Base-by-base conservation (phyloP, 2,888 invertebrate species). In the Mellilla xanthometata region DNA sequence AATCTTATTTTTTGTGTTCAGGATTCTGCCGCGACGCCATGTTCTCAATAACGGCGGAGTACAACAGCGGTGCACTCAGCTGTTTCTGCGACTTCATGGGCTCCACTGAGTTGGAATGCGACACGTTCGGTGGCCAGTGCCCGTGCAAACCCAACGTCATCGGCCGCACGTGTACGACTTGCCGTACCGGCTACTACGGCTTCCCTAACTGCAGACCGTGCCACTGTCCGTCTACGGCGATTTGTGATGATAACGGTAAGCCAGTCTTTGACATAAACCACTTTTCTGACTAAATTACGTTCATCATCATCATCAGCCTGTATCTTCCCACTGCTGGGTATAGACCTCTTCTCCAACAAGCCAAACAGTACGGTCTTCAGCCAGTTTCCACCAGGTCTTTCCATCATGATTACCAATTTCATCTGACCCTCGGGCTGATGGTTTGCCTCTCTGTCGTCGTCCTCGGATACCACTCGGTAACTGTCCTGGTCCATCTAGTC, bases 81-180 rank as follows among this genome's bases (percentile, higher is more conserved):
- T 99, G 99, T 65, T 91, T 94, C 53, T 99, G 99, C 74, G 95
- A 98, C 75, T 94, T 94, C 62, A 93, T 94, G 46, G 99, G 99
- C 0, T 96, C 98, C 0, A 92, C 90, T 0, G 88, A 91, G 36
- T 95, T 98, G 71, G 94, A 95, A 62, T 99, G 99, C 73, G 94
- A 95, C 52, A 92, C 94, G 26, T 99, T 98, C 75, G 99, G 99
- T 0, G 99, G 99, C 0, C 98, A 99, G 78, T 99, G 99, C 76
- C 93, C 93, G 2, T 99, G 99, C 79, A 94, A 94, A 67, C 92
- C 94, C 0, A 95, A 99, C 76, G 95, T 99, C 1, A 98, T 99
- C 56, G 99, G 99, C 0, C 91, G 99, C 22, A 93, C 92, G 0
- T 97, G 97, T 65, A 94, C 94, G 39, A 91, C 93, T 2, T 97